phyloP scores from a whole-genome alignment of 1,140 invertebrate species.

The Rhagoletis pomonella region DNA sequence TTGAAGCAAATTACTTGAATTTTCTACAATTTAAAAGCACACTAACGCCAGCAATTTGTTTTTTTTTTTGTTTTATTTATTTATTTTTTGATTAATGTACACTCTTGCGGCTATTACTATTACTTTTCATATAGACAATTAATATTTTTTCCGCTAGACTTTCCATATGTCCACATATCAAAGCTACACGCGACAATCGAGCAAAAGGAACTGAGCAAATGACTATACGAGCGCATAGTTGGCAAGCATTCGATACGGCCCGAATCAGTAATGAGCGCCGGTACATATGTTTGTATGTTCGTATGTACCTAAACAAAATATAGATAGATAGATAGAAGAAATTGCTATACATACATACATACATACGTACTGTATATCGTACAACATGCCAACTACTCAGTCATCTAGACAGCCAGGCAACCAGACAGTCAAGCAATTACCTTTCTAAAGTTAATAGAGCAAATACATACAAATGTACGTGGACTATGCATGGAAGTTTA shows the following conservation, averaged over 20 bases:
- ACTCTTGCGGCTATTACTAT: not conserved
- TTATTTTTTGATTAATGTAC: slow-evolving; percentile 16
- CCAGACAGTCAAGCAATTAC: slow-evolving; percentile 19
- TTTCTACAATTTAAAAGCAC: not conserved
- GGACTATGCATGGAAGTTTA: not conserved
- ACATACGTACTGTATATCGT: not conserved
- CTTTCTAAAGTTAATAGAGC: not conserved
- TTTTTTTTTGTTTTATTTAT: not conserved
- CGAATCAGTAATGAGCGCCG: not conserved
- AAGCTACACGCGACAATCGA: slow-evolving; percentile 44
- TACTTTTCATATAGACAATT: not conserved
- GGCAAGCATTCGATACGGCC: not conserved
- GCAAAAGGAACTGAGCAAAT: slow-evolving; percentile 38
- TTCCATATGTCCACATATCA: slow-evolving; percentile 13
- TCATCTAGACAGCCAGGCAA: not conserved
- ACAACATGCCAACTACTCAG: not conserved
- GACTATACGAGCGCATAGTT: not conserved
- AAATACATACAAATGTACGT: not conserved
- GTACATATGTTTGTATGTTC: too few relatives aligned
- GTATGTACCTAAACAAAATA: too few relatives aligned
- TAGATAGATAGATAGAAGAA: too few relatives aligned
- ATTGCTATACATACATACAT: not conserved
- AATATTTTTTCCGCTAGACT: slow-evolving; percentile 36
- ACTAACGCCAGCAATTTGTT: not conserved
- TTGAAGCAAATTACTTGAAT: not conserved